phyloP scores from a whole-genome alignment of 2,888 invertebrate species.

The Camptogramma bilineatum region DNA sequence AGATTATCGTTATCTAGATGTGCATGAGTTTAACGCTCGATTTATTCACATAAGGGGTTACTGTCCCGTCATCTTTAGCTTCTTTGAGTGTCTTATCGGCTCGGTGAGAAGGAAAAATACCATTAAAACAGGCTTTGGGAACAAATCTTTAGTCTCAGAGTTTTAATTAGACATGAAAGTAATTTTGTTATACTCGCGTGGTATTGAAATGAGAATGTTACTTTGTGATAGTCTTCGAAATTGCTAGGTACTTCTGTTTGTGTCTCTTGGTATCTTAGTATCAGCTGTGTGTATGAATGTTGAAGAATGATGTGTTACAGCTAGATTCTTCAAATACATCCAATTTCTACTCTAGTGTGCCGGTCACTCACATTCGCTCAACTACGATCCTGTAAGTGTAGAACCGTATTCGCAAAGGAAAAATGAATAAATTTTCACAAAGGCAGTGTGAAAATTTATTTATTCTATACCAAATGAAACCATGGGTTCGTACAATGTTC shows the following conservation, averaged over 20 bases:
- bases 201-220: not conserved
- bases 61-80: constrained; percentile 41
- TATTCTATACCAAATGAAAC: too few species aligned
- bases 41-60: constrained; percentile 52
- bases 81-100: constrained; percentile 39
- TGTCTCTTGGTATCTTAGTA: not conserved
- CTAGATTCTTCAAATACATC: too few species aligned
- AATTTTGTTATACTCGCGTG: not conserved
- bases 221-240: not conserved
- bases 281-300: too few species aligned
- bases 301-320: too few species aligned
- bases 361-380: too few species aligned
- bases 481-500: too few species aligned
- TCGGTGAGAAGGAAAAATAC: constrained; percentile 31
- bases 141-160: constrained; percentile 8
- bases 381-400: too few species aligned
- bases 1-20: constrained; percentile 57
- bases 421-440: too few species aligned
- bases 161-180: not conserved
- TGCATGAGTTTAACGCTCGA: constrained; percentile 61
- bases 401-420: too few species aligned
- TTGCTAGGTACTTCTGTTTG: not conserved
- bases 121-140: constrained; percentile 21
- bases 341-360: too few species aligned
- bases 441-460: too few species aligned